Evolutionary conservation across 2,797 vertebrate genomes (phyloP), one percentile per base, ranked within the genome.

Genomic region (Naso thynnoides): DNA sequence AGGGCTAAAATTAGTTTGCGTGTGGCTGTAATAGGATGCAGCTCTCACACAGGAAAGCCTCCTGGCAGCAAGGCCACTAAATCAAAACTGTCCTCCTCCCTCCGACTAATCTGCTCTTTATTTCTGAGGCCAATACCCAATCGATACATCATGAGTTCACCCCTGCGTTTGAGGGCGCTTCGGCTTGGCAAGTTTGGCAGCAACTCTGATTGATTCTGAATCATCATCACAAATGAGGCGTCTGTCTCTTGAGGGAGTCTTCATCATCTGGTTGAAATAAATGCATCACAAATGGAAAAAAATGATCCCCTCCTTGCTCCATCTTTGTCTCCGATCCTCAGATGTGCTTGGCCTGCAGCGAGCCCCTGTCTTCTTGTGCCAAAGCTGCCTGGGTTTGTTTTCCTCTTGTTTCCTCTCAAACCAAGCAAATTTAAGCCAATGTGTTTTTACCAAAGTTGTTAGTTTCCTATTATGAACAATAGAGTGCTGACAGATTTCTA

Each of bases 231-330:
- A 91, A 94, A 94, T 83, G 86, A 92, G 89, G 84, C 90, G 27
- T 89, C 76, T 50, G 65, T 83, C 90, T 92, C 89, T 70, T 14
- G 74, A 86, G 82, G 78, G 76, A 83, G 70, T 78, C 84, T 80
- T 79, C 81, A 79, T 93, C 93, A 91, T 94, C 92, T 94, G 93
- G 89, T 88, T 88, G 66, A 86, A 92, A 93, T 94, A 86, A 92
- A 88, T 61, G 63, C 84, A 86, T 87, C 78, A 75, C 45, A 88
- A 88, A 87, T 79, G 62, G 70, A 88, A 91, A 85, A 85, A 88
- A 92, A 92, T 50, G 86, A 84, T 84, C 79, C 80, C 56, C 60
- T 83, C 78, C 69, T 84, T 75, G 57, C 71, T 65, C 69, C 60
- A 50, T 85, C 69, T 77, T 76, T 76, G 73, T 82, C 82, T 78